phyloP scores from a whole-genome alignment of 2,113 vertebrate species.

The Halichoeres trimaculatus region DNA sequence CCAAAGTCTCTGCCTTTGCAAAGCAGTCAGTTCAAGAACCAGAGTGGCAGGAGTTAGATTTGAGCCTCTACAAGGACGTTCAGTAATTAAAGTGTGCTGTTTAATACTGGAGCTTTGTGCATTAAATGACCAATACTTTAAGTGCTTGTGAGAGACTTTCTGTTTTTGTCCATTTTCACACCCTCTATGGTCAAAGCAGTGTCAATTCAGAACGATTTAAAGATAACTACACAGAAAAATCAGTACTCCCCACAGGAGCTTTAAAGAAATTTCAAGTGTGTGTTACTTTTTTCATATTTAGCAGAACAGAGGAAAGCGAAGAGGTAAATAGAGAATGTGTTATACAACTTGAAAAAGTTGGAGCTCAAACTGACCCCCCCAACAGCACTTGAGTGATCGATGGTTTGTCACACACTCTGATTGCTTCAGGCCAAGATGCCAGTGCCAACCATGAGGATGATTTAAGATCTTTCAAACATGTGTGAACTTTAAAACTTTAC shows the following conservation, averaged over 20 bases:
- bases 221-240: too few relatives aligned
- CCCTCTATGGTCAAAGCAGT: too few relatives aligned
- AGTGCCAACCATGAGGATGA: slow-evolving; percentile 15
- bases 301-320: background rate
- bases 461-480: slow-evolving; percentile 36
- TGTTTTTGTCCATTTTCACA: too few relatives aligned
- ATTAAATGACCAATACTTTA: background rate
- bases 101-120: background rate
- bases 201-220: too few relatives aligned
- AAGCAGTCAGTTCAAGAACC: too few relatives aligned
- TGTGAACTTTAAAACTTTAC: slow-evolving; percentile 37
- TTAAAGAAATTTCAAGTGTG: too few relatives aligned
- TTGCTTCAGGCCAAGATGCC: slow-evolving; percentile 12
- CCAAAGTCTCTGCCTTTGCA: too few relatives aligned
- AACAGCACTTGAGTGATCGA: slow-evolving; percentile 32
- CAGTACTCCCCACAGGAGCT: too few relatives aligned
- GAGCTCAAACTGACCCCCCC: slow-evolving; percentile 4
- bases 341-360: slow-evolving; percentile 1
- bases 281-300: background rate
- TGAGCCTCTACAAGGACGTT: too few relatives aligned
- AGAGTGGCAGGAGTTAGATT: too few relatives aligned
- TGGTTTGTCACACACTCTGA: slow-evolving; percentile 39
- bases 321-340: background rate
- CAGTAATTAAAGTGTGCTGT: background rate
- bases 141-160: too few relatives aligned